Evolutionary conservation across 2,113 vertebrate genomes (phyloP).

Genomic region (Sminthopsis crassicaudata): DNA sequence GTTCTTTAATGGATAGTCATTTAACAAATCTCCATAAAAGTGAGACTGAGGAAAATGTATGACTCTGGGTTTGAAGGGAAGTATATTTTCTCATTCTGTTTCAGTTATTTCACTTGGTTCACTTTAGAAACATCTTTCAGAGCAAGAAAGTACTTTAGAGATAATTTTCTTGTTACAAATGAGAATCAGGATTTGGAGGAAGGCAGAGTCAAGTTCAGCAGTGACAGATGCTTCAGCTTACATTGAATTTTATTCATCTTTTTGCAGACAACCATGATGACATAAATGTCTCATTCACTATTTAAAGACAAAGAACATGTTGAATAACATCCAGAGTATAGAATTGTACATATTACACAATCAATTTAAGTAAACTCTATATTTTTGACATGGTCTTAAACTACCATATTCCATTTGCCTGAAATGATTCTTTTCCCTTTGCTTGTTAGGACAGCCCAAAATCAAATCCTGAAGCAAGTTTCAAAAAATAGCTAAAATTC

Average conservation of each 20-base stretch:
- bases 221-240: neutral
- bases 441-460: neutral
- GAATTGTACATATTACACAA: neutral
- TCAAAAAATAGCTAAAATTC: neutral
- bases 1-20: neutral
- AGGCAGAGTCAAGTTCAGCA: neutral
- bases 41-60: neutral
- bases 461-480: neutral
- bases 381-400: neutral
- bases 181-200: neutral
- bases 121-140: neutral
- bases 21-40: neutral
- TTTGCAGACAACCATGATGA: neutral
- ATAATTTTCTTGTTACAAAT: neutral
- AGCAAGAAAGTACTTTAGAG: neutral
- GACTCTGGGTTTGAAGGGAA: neutral
- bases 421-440: neutral
- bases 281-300: neutral
- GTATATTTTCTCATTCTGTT: neutral
- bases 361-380: neutral
- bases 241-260: neutral
- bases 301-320: neutral
- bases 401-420: neutral
- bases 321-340: neutral
- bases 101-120: neutral